A percentile compares a stretch with the other conserved stretches of the same genome.
These are phyloP conservation scores for Hippopotamyrus pictus DNA, from an alignment of 2,797 vertebrate species.

Conservation along the genomic window DNA sequence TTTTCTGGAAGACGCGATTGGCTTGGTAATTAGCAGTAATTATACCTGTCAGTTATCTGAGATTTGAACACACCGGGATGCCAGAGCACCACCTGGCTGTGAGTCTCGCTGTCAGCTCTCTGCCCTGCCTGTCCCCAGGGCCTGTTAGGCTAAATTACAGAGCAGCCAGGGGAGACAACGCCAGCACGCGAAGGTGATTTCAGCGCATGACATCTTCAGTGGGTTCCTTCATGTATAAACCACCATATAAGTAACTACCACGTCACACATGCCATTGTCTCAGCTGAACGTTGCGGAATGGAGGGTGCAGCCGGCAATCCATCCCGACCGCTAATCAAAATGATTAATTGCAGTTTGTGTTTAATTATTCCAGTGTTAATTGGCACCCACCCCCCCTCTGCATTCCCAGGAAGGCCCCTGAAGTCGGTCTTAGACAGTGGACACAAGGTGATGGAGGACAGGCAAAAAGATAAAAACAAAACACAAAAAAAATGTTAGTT, in stretches of 20 bases:
- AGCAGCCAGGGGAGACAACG: neutral
- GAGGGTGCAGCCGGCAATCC: neutral
- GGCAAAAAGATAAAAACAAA: neutral
- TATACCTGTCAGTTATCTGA: neutral
- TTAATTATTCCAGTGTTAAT: neutral
- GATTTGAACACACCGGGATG: neutral
- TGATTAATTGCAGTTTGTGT: neutral
- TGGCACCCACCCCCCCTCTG: neutral
- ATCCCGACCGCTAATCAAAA: neutral
- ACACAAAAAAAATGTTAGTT: neutral
- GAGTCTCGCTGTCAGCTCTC: neutral
- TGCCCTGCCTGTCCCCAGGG: neutral
- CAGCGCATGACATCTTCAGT: neutral
- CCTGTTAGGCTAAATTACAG: neutral
- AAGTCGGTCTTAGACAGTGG: neutral
- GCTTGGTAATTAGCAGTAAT: conserved; percentile 1
- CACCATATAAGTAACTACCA: neutral
- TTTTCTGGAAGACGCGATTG: neutral
- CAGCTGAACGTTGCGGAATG: too few species aligned
- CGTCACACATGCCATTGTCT: too few species aligned
- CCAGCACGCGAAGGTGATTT: neutral
- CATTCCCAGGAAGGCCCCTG: neutral
- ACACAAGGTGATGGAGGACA: neutral
- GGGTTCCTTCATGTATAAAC: neutral
- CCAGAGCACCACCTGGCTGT: neutral